phyloP scores from a whole-genome alignment of 2,888 invertebrate genomes.

The Scrobipalpa costella region DNA sequence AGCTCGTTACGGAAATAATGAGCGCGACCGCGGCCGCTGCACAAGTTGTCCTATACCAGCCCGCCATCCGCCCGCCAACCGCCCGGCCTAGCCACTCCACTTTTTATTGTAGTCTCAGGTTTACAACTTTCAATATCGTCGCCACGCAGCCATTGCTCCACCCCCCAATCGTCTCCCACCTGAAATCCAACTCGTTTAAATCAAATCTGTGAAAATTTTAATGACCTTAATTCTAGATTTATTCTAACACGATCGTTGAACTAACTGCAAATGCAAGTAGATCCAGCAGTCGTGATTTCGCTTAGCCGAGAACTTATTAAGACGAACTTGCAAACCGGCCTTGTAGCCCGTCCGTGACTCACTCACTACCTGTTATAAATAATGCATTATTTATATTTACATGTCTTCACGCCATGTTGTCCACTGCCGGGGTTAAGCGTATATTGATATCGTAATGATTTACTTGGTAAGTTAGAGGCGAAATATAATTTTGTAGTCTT shows the following conservation, averaged over 20 bases:
- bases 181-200: constrained; percentile 13
- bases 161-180: constrained; percentile 7
- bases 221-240: neutral
- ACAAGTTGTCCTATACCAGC: constrained; percentile 55
- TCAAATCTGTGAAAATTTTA: neutral
- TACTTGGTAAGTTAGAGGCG: neutral
- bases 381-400: constrained; percentile 22
- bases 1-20: constrained; percentile 77
- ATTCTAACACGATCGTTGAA: constrained; percentile 4
- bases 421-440: constrained; percentile 14
- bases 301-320: constrained; percentile 59
- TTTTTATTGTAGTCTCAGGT: constrained; percentile 60
- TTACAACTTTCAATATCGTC: constrained; percentile 43
- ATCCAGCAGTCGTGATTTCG: constrained; percentile 45
- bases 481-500: constrained; percentile 3
- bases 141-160: constrained; percentile 36
- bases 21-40: constrained; percentile 62
- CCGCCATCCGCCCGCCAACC: constrained; percentile 40
- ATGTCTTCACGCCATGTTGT: constrained; percentile 18
- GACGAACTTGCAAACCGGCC: constrained; percentile 41
- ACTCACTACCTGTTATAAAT: constrained; percentile 25
- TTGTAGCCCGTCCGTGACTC: constrained; percentile 27
- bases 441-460: neutral
- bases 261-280: constrained; percentile 1
- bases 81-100: constrained; percentile 40